phyloP scores from a whole-genome alignment of 2,888 invertebrate genomes.

The Marronus borbonicus region DNA sequence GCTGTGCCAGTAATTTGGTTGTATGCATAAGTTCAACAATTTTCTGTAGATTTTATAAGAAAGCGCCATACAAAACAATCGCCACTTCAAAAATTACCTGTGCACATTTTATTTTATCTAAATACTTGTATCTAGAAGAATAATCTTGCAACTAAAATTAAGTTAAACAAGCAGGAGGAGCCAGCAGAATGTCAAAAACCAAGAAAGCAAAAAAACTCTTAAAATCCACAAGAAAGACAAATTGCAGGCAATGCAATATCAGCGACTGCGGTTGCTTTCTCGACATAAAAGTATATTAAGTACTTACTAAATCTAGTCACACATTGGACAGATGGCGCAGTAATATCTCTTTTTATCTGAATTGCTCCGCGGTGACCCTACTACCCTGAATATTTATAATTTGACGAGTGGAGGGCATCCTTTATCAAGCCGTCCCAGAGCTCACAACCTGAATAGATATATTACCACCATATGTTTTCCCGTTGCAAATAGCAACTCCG shows the following conservation, averaged over 20 bases:
- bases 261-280: neutral
- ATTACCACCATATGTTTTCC: neutral
- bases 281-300: neutral
- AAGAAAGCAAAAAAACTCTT: no score
- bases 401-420: neutral
- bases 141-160: no score
- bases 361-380: neutral
- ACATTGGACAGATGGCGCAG: neutral
- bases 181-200: no score
- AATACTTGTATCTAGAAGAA: no score
- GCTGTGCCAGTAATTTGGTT: no score
- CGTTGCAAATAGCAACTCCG: no score
- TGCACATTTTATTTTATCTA: no score
- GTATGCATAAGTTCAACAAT: no score
- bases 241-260: neutral
- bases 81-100: no score
- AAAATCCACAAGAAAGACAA: neutral
- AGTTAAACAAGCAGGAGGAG: no score
- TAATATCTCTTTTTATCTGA: conserved; percentile 10
- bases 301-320: conserved; percentile 11
- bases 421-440: conserved; percentile 7
- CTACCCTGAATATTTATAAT: conserved; percentile 19
- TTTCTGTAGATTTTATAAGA: no score
- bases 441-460: neutral
- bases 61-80: no score